Base-by-base conservation (phyloP, 2,797 vertebrate genomes). In the Lepilemur septentrionalis region DNA sequence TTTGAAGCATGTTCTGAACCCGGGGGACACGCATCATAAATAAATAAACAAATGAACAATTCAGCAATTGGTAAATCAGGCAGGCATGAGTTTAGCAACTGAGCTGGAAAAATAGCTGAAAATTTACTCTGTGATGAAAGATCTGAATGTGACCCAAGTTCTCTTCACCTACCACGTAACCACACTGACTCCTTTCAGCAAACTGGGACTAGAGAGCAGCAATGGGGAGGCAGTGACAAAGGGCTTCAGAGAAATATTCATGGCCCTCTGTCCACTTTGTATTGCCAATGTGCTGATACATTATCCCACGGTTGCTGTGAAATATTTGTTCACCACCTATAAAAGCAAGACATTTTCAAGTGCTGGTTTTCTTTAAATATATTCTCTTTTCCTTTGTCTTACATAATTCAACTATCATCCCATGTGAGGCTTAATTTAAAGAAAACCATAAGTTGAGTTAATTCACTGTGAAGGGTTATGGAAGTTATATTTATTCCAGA, bases 341-440 rank as follows among this genome's bases (percentile, higher is more conserved):
- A 89, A 93, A 84, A 94, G 65, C 46, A 48, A 88, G 96, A 59
- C 23, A 75, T 94, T 96, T 96, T 69, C 67, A 83, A 97, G 78
- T 48, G 41, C 41, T 69, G 41, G 41, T 88, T 92, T 78, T 95
- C 91, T 93, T 91, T 95, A 92, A 87, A 96, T 85, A 91, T 35
- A 70, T 50, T 95, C 63, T 93, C 41, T 75, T 94, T 93, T 43
- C 76, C 94, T 96, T 81, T 88, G 63, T 94, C 92, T 96, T 94
- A 95, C 41, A 86, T 94, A 97, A 97, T 91, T 65, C 65, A 93
- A 94, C 59, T 81, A 85, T 79, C 80, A 97, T 95, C 43, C 88
- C 70, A 84, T 89, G 76, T 89, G 46, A 96, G 59, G 67, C 82
- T 93, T 95, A 76, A 95, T 95, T 94, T 94, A 95, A 97, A 91